Conservation (phyloP, 2,797 vertebrate species). For the Adelosebastes latens region DNA sequence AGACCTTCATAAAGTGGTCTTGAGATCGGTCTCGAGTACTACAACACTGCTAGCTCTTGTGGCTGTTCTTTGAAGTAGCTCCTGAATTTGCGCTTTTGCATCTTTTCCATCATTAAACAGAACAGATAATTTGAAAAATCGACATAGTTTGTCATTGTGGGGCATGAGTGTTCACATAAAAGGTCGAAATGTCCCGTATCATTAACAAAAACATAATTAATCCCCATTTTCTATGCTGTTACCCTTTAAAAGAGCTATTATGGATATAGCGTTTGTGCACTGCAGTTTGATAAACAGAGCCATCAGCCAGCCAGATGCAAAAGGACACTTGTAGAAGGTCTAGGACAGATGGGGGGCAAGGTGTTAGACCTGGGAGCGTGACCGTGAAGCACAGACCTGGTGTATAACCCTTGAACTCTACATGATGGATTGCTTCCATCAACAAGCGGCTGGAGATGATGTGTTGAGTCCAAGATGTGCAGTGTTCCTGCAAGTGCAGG, state of each 20-base stretch:
- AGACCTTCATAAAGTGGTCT: neutral
- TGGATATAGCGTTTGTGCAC: neutral
- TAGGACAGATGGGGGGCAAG: constrained; percentile 57
- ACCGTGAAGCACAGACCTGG: constrained; percentile 70
- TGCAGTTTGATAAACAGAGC: constrained; percentile 39
- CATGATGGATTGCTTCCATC: constrained; percentile 77
- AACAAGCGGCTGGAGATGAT: constrained; percentile 38
- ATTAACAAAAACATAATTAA: constrained; percentile 6
- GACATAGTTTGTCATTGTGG: neutral
- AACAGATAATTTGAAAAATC: neutral
- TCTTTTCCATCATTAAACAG: neutral
- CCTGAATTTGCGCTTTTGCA: neutral
- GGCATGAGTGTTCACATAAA: neutral
- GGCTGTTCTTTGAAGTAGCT: neutral
- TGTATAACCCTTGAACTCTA: constrained; percentile 72
- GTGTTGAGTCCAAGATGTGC: constrained; percentile 47
- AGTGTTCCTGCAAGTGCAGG: constrained; percentile 52
- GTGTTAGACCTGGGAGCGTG: constrained; percentile 62
- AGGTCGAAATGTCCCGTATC: neutral
- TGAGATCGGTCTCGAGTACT: neutral
- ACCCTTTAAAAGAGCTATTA: neutral
- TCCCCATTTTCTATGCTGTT: neutral
- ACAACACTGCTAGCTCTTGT: neutral
- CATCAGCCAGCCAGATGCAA: constrained; percentile 56
- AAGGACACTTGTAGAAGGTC: constrained; percentile 60